A percentile compares a stretch with the other conserved stretches of the same genome.
These are phyloP conservation scores for Diplodus sargus DNA, from an alignment of 2,797 vertebrate species.

Conservation along the genomic window DNA sequence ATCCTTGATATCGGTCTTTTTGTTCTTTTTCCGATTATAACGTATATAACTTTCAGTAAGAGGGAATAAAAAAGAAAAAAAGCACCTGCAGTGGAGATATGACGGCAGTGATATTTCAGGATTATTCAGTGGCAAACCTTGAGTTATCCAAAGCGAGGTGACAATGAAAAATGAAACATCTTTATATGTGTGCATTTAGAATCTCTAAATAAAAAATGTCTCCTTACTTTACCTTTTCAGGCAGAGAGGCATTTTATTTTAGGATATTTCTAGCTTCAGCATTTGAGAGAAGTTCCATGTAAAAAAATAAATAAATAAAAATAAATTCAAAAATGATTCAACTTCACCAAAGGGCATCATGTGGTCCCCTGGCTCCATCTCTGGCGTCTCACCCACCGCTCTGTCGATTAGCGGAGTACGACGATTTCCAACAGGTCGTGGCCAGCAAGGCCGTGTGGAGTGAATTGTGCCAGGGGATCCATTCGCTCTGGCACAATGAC, in stretches of 20 bases:
- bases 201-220: neutral
- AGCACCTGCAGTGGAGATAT: neutral
- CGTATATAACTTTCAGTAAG: neutral
- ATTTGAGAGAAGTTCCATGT: constrained; percentile 18
- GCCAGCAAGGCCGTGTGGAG: constrained; percentile 32
- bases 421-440: constrained; percentile 52
- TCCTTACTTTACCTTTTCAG: neutral
- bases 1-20: neutral
- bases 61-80: neutral
- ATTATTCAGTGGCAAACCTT: neutral
- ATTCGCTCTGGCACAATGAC: constrained; percentile 55
- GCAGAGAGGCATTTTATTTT: neutral
- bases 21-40: constrained; percentile 13
- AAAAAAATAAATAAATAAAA: neutral
- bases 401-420: constrained; percentile 53
- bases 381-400: constrained; percentile 37
- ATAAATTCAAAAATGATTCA: constrained; percentile 23
- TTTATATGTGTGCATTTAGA: neutral
- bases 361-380: constrained; percentile 26
- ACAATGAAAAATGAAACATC: neutral
- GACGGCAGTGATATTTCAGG: neutral
- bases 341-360: constrained; percentile 35
- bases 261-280: constrained; percentile 18
- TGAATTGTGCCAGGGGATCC: constrained; percentile 54
- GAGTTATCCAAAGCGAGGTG: neutral